Evolutionary conservation across 2,888 invertebrate species (phyloP).

Genomic region (Tupiocoris notatus): DNA sequence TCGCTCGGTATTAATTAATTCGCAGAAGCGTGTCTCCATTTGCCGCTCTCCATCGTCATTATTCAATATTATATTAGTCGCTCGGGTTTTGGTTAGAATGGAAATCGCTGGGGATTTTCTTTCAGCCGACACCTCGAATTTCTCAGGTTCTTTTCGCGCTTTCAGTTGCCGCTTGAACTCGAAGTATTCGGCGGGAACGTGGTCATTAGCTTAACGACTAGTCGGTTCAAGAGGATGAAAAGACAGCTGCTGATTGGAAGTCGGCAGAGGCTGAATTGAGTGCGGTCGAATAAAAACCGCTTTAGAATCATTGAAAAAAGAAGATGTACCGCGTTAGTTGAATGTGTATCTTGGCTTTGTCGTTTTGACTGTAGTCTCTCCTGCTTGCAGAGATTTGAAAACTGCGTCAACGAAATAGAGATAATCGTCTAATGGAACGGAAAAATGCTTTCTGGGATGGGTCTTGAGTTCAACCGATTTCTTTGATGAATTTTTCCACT

Average conservation of each 20-base stretch:
- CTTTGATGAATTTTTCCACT: too few relatives aligned
- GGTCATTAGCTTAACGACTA: background rate
- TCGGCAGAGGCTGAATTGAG: background rate
- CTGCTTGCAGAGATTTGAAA: too few relatives aligned
- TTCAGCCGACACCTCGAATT: background rate
- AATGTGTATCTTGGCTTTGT: too few relatives aligned
- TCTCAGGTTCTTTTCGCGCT: background rate
- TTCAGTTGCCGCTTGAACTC: background rate
- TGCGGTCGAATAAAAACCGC: background rate
- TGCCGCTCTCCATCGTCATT: background rate
- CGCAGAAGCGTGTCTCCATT: too few relatives aligned
- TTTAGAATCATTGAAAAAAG: too few relatives aligned
- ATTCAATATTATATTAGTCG: background rate
- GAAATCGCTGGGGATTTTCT: background rate
- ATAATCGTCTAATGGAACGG: too few relatives aligned
- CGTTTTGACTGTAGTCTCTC: too few relatives aligned
- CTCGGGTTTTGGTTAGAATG: background rate
- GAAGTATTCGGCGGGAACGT: background rate
- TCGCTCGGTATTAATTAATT: too few relatives aligned
- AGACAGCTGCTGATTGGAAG: background rate
- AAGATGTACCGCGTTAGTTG: too few relatives aligned
- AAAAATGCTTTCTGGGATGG: too few relatives aligned
- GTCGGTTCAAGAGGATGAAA: background rate
- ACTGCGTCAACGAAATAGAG: too few relatives aligned
- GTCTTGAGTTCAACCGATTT: too few relatives aligned